Evolutionary conservation across 2,797 vertebrate genomes (phyloP), one percentile per base, ranked within the genome.

Genomic region (Pyrocephalus nanus): DNA sequence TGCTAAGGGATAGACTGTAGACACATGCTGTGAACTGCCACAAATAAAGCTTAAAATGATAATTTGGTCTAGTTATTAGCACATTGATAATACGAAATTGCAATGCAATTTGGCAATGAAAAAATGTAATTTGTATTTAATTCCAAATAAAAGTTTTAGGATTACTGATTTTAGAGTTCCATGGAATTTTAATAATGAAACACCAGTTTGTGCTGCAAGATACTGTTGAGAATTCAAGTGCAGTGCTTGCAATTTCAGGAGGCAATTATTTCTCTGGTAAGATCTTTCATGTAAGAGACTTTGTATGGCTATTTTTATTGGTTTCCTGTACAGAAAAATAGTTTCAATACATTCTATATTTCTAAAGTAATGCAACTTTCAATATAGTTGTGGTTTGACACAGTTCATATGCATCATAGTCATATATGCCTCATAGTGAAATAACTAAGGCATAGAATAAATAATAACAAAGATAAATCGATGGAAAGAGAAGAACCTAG

Each of bases 261-360:
- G 19, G 70, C 82, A 96, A 89, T 94, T 89, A 79, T 88, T 90
- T 92, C 51, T 67, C 57, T 87, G 50, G 42, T 73, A 80, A 65
- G 45, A 43, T 87, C 43, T 73, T 88, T 54, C 48, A 38, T 42
- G 27, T 82, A 90, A 38, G 47, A 92, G 23, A 71, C 6, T 43
- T 50, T 60, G 14, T 29, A 58, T 51, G 22, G 34, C 26, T 27
- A 25, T 87, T 84, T 61, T 22, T 40, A 76, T 67, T 75, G 11
- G 23, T 77, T 86, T 92, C 40, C 45, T 45, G 9, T 57, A 75
- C 34, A 81, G 91, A 82, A 11, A 86, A 88, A 79, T 51, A 42
- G 17, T 77, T 93, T 88, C 40, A 9, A 82, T 93, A 90, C 86
- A 36, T 92, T 92, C 84, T 76, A 70, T 86, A 91, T 95, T 93